Conservation (phyloP, 2,113 vertebrate genomes). For the Mola mola region DNA sequence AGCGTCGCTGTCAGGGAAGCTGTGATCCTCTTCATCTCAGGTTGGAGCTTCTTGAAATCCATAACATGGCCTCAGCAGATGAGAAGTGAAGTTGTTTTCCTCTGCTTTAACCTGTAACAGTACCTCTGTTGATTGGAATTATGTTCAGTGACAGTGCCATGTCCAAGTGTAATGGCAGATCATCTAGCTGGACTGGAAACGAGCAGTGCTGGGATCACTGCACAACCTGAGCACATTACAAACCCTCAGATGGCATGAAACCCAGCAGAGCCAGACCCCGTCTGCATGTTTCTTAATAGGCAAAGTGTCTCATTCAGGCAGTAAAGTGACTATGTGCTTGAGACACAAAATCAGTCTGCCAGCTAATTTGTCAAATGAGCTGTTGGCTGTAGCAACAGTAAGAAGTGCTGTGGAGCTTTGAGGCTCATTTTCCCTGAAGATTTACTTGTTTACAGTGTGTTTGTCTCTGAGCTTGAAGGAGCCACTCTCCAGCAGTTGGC, state of each 20-base stretch:
- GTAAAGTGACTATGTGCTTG: neutral
- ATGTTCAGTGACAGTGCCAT: neutral
- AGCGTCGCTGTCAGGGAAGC: slow-evolving; percentile 22
- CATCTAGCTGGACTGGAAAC: no score
- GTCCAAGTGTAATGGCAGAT: slow-evolving; percentile 9
- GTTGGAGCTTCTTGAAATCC: slow-evolving; percentile 34
- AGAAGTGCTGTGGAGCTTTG: slow-evolving; percentile 46
- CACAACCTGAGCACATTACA: neutral
- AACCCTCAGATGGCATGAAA: neutral
- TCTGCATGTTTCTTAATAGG: no score
- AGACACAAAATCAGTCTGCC: slow-evolving; percentile 3
- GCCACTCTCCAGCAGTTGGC: slow-evolving; percentile 37
- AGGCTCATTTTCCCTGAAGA: slow-evolving; percentile 44
- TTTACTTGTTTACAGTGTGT: slow-evolving; percentile 61
- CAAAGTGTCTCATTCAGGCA: neutral
- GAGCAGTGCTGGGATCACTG: no score
- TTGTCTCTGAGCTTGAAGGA: slow-evolving; percentile 36
- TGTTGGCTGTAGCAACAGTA: slow-evolving; percentile 56
- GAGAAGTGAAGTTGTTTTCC: slow-evolving; percentile 11
- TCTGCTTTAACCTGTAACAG: neutral
- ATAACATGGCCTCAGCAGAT: slow-evolving; percentile 32
- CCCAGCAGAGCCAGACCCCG: neutral
- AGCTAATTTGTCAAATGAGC: slow-evolving; percentile 49
- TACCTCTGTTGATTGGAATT: slow-evolving; percentile 30
- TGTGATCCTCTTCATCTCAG: slow-evolving; percentile 24